Base-by-base conservation (phyloP, 2,113 vertebrate genomes). In the Polyodon spathula region DNA sequence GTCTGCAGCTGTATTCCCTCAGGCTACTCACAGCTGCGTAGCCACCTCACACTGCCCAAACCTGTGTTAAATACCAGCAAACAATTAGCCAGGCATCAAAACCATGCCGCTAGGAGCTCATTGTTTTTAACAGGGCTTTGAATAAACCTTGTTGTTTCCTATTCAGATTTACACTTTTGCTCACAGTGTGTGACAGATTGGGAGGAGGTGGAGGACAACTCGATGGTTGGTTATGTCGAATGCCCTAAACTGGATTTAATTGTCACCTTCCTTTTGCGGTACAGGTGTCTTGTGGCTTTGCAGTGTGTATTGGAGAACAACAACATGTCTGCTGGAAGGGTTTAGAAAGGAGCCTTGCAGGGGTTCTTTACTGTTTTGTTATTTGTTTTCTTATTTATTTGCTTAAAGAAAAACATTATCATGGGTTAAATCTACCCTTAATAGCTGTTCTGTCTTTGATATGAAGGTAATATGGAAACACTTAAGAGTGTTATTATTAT, bases 91-190 rank as follows among this genome's bases (percentile, higher is more conserved):
- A 70, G 67, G 65, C 78, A 78, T 76, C 75, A 74, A 78, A 83
- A n/a, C 73, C 17, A 73, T 50, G 41, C 69, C 67, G 62, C 68
- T 71, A 71, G 67, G 69, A 66, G 70, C 76, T 76, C 77, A 84
- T 81, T 80, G 82, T 80, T 81, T 81, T 80, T 80, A 75, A 65
- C 71, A 58, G 70, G 68, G 66, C 69, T 78, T 79, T 81, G 74
- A 69, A 74, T 74, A 70, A 65, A 59, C 70, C 76, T 69, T 75
- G 76, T 70, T 72, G 68, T 74, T 76, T 72, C 66, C 73, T 65
- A 76, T 85, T 84, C 73, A 82, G 66, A 61, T 40, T 65, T 58
- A 55, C 68, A 64, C 68, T 68, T 65, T 68, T 65, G 58, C 73
- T 78, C 73, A 7, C 6, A 37, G 62, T 66, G 73, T 78, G 76